These are phyloP conservation scores for Sphaerophoria taeniata DNA, from an alignment of 2,888 invertebrate species.

Conservation along the genomic window DNA sequence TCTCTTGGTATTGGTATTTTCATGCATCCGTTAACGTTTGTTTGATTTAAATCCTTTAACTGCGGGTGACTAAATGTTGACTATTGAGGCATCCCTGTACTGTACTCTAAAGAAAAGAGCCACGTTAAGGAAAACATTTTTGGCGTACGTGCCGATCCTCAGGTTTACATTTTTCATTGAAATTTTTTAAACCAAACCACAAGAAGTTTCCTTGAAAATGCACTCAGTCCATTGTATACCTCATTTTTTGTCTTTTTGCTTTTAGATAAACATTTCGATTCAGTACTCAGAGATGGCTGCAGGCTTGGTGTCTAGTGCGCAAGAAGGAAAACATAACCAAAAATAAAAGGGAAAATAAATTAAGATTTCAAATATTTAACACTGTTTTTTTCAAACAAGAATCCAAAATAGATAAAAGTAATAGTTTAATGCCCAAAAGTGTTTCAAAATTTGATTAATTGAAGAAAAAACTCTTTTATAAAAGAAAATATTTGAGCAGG, in stretches of 20 bases:
- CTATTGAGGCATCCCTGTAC: slow-evolving; percentile 5
- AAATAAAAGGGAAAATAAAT: neutral
- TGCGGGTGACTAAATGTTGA: neutral
- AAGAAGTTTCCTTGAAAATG: slow-evolving; percentile 2
- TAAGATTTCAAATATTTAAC: neutral
- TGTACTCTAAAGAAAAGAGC: neutral
- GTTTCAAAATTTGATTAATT: neutral
- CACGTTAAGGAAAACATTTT: neutral
- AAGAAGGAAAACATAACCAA: neutral
- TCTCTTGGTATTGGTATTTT: neutral
- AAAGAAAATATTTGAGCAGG: neutral
- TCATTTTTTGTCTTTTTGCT: neutral
- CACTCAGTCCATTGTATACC: neutral
- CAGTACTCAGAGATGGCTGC: slow-evolving; percentile 15
- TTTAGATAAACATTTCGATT: slow-evolving; percentile 18
- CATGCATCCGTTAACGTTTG: neutral
- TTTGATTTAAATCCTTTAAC: slow-evolving; percentile 17
- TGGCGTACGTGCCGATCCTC: slow-evolving; percentile 37
- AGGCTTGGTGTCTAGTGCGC: slow-evolving; percentile 7
- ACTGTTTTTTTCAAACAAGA: neutral
- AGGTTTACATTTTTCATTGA: neutral
- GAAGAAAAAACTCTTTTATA: neutral
- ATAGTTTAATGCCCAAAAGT: neutral
- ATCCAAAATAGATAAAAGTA: neutral
- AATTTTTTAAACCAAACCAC: neutral